These are phyloP conservation scores for Leptinotarsa peninsularis DNA, from an alignment of 2,888 invertebrate genomes.

Conservation along the genomic window DNA sequence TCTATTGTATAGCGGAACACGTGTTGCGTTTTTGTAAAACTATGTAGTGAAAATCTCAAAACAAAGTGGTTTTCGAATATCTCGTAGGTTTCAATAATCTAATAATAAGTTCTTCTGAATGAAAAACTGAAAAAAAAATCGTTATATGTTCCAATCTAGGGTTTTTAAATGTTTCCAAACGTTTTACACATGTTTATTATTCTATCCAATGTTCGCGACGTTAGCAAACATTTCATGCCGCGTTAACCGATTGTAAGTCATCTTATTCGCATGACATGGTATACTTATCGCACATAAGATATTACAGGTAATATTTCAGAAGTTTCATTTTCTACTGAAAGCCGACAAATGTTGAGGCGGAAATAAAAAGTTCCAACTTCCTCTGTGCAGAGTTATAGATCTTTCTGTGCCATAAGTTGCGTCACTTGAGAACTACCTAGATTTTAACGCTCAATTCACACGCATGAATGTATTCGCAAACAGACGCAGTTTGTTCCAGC, in stretches of 20 bases:
- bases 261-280: slow-evolving; percentile 18
- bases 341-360: slow-evolving; percentile 34
- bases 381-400: slow-evolving; percentile 30
- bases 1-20: no score
- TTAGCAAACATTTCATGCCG: slow-evolving; percentile 8
- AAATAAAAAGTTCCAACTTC: slow-evolving; percentile 34
- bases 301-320: slow-evolving; percentile 34
- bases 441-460: slow-evolving; percentile 43
- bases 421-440: slow-evolving; percentile 36
- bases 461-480: slow-evolving; percentile 39
- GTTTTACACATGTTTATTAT: not conserved
- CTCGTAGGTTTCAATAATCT: no score
- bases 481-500: slow-evolving; percentile 30
- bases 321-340: slow-evolving; percentile 35
- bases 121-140: no score
- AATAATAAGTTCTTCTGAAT: no score
- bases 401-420: slow-evolving; percentile 26
- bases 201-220: not conserved
- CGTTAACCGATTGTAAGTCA: slow-evolving; percentile 12
- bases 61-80: no score
- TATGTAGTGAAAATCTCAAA: no score
- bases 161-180: no score
- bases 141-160: no score
- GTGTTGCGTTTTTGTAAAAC: no score
- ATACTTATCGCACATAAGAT: slow-evolving; percentile 19